These are phyloP conservation scores for Marmota flaviventris DNA, from an alignment of 2,113 vertebrate species.

Conservation along the genomic window DNA sequence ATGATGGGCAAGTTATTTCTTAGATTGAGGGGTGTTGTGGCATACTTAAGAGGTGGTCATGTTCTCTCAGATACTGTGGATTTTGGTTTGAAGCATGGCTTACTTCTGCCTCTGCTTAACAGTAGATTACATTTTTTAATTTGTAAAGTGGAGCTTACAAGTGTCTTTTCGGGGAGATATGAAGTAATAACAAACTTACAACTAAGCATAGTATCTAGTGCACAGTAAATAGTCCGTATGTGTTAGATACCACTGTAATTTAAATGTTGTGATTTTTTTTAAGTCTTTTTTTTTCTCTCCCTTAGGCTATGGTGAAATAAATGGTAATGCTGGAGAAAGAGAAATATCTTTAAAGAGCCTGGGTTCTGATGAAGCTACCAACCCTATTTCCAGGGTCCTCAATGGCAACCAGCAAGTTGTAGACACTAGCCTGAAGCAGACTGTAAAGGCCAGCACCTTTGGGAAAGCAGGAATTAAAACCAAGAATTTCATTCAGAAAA, in stretches of 20 bases:
- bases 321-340: slow-evolving; percentile 90
- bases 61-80: slow-evolving; percentile 26
- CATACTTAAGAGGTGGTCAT: not conserved
- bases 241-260: slow-evolving; percentile 21
- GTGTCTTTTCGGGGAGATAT: not conserved
- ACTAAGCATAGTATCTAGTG: not conserved
- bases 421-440: slow-evolving; percentile 87
- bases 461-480: slow-evolving; percentile 93
- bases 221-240: not conserved
- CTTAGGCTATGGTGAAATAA: slow-evolving; percentile 90
- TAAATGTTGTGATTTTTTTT: slow-evolving; percentile 62
- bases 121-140: slow-evolving; percentile 16
- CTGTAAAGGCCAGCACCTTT: slow-evolving; percentile 87
- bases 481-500: slow-evolving; percentile 93
- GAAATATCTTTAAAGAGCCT: slow-evolving; percentile 87
- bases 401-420: slow-evolving; percentile 90
- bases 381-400: slow-evolving; percentile 88
- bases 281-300: slow-evolving; percentile 63
- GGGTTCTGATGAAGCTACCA: slow-evolving; percentile 86
- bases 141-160: not conserved
- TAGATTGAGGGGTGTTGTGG: not conserved
- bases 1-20: slow-evolving; percentile 40
- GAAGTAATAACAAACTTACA: slow-evolving; percentile 22
- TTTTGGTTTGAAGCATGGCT: not conserved
- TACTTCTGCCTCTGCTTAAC: slow-evolving; percentile 7